Percentiles rank a stretch among this genome's conserved stretches.
These are phyloP conservation scores for Drosophila paucipuncta DNA, from an alignment of 2,888 invertebrate genomes.

Conservation along the genomic window DNA sequence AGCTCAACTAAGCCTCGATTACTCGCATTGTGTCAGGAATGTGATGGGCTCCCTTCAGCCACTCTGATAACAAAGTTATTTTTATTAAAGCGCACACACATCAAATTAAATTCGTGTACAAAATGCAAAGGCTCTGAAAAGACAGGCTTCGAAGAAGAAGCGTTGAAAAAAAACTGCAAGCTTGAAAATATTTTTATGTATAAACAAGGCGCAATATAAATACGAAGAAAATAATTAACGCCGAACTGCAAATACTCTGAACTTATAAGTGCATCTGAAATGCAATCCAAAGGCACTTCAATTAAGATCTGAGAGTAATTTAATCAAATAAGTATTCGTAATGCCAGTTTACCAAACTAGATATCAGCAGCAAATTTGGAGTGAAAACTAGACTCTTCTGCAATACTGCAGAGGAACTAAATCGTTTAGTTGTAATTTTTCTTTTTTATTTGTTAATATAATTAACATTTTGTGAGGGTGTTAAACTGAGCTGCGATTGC, in stretches of 20 bases:
- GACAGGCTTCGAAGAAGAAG: slow-evolving; percentile 8
- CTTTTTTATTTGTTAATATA: not conserved
- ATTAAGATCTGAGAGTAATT: not conserved
- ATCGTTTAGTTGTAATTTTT: not conserved
- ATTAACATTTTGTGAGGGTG: slow-evolving; percentile 17
- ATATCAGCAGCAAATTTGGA: not conserved
- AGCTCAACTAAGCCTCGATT: not conserved
- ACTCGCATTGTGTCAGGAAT: slow-evolving; percentile 22
- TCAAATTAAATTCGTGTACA: slow-evolving; percentile 55
- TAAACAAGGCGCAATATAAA: slow-evolving; percentile 71
- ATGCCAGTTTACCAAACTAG: not conserved
- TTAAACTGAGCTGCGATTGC: slow-evolving; percentile 30
- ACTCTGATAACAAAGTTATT: slow-evolving; percentile 52
- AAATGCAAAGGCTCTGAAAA: slow-evolving; percentile 31
- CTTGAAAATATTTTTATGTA: slow-evolving; percentile 67
- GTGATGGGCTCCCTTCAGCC: slow-evolving; percentile 27
- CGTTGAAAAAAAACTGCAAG: slow-evolving; percentile 46
- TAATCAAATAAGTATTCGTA: not conserved
- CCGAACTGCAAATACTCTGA: slow-evolving; percentile 14
- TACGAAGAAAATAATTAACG: slow-evolving; percentile 1
- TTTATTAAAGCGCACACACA: slow-evolving; percentile 55
- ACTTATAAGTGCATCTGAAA: not conserved
- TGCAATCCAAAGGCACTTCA: not conserved
- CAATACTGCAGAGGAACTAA: not conserved
- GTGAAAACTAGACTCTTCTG: not conserved